Evolutionary conservation across 2,888 invertebrate genomes (phyloP), one percentile per base, ranked within the genome.

Genomic region (Drosophila yooni): DNA sequence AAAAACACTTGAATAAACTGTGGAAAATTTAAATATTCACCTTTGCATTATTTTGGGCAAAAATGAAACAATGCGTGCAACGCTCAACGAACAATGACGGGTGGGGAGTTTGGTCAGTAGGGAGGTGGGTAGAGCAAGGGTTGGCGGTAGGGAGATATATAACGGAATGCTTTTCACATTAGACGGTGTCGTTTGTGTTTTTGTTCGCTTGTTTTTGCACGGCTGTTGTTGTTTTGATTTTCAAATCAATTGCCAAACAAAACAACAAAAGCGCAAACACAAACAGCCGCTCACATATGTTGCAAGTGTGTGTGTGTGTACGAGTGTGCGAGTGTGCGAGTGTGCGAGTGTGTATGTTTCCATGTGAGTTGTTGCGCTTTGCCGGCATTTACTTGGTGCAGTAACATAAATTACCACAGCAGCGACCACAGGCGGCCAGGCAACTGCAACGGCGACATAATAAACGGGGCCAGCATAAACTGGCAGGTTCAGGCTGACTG

Each of bases 301-400:
- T 38, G 40, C 15, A 8, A 11, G 7, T 13, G 15, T 27, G 25
- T 21, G 46, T 11, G 36, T 48, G n/a, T 27, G 34, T 25, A n/a
- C 36, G 11, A 21, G 33, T 38, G 38, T 46, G 40, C 33, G 46
- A 3, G 25, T 46, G 15, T 25, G 18, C 36, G 11, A 21, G 33
- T 38, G 38, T 46, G 40, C 33, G 46, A 3, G 25, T 46, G 21
- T 46, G 25, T 46, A 31, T 58, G 63, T 25, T 25, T 53, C 11
- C 40, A 46, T 38, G 62, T 70, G 77, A 74, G 63, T 74, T 68
- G 80, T 76, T 75, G 75, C 75, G 76, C 87, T 84, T 82, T 79
- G 84, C 85, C 79, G 69, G 88, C 88, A 87, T 85, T 85, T 88
- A 84, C 88, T 87, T 85, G 85, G 88, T 85, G 88, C 88, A 85